These are phyloP conservation scores for Charina bottae DNA, from an alignment of 2,113 vertebrate species.

Conservation along the genomic window DNA sequence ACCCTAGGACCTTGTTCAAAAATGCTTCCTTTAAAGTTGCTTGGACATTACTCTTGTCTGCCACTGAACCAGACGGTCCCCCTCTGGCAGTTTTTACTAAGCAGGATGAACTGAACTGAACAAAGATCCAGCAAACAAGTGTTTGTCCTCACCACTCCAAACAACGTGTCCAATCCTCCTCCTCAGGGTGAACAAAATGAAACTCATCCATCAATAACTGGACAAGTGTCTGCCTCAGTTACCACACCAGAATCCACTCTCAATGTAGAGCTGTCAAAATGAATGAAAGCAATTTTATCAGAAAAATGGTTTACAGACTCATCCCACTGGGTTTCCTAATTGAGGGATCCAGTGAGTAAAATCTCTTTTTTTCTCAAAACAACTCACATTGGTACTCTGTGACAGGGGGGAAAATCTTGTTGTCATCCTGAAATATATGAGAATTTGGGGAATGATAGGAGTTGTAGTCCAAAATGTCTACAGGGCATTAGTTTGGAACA, in stretches of 20 bases:
- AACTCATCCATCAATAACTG: not conserved
- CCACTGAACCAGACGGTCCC: not conserved
- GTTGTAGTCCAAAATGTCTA: not conserved
- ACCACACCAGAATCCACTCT: not conserved
- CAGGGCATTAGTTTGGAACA: not conserved
- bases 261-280: not conserved
- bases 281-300: not conserved
- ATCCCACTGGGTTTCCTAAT: not conserved
- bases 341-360: not conserved
- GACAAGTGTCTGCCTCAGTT: not conserved
- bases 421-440: not conserved
- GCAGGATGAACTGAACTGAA: not conserved
- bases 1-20: not conserved
- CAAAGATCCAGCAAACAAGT: not conserved
- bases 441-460: not conserved
- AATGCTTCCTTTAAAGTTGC: not conserved
- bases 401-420: not conserved
- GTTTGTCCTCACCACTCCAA: not conserved
- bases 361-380: not conserved
- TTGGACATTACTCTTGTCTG: not conserved
- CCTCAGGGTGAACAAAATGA: not conserved
- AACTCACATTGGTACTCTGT: not conserved
- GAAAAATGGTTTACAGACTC: not conserved
- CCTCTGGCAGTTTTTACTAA: constrained; percentile 9
- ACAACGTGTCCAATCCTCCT: not conserved